phyloP scores from a whole-genome alignment of 35 echinoderm and acorn worm genomes.

The Holothuria glaberrima region DNA sequence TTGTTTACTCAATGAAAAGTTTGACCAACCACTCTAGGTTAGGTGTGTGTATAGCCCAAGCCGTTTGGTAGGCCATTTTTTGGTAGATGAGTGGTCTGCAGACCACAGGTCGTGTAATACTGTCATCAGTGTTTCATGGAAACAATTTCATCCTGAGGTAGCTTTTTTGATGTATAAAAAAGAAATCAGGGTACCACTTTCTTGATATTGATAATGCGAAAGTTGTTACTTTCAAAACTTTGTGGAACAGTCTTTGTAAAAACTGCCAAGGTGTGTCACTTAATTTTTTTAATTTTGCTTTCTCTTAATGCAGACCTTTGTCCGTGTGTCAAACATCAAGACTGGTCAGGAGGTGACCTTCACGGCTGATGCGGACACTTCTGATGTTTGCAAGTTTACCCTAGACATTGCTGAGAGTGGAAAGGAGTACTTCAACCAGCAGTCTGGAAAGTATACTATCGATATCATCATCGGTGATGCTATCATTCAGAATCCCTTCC shows the following conservation, averaged over 20 bases:
- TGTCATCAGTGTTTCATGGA: too few relatives aligned
- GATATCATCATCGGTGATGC: slow-evolving; percentile 94
- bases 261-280: too few relatives aligned
- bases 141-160: not conserved
- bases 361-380: slow-evolving; percentile 71
- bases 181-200: not conserved
- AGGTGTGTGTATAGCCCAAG: too few relatives aligned
- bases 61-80: too few relatives aligned
- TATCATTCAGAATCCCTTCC: slow-evolving; percentile 86
- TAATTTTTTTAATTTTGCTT: too few relatives aligned
- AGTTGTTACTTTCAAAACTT: not conserved
- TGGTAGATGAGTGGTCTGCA: too few relatives aligned
- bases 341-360: slow-evolving; percentile 92
- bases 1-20: too few relatives aligned
- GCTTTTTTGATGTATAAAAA: too few relatives aligned
- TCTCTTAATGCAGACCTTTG: slow-evolving; percentile 73
- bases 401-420: slow-evolving; percentile 91
- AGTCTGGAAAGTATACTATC: slow-evolving; percentile 83
- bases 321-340: slow-evolving; percentile 86
- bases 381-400: slow-evolving; percentile 66
- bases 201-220: not conserved
- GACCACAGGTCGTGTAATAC: too few relatives aligned
- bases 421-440: slow-evolving; percentile 86
- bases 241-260: not conserved
- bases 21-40: too few relatives aligned